Conservation (phyloP, 2,797 vertebrate species). For the Peromyscus eremicus region DNA sequence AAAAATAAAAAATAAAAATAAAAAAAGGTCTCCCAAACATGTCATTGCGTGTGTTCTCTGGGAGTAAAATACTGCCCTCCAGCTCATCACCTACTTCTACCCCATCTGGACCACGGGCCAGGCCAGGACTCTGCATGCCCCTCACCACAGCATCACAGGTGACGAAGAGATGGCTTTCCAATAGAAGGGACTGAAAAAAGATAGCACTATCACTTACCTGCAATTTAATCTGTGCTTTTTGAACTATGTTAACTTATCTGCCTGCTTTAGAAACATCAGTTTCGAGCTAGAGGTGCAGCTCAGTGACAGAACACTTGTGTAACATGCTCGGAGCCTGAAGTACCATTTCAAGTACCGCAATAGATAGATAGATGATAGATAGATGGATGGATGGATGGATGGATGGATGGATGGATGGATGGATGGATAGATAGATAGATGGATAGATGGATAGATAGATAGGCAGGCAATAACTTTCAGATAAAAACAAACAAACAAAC, state of each 20-base stretch:
- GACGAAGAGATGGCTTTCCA: background rate
- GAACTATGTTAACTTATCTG: background rate
- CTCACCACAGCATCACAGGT: background rate
- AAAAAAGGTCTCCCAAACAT: background rate
- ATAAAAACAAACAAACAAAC: background rate
- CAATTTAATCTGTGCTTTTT: background rate
- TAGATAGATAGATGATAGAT: no score
- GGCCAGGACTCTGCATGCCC: background rate
- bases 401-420: no score
- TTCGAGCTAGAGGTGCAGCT: background rate
- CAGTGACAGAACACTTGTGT: background rate
- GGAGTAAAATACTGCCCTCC: fast-evolving
- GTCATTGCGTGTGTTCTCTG: background rate
- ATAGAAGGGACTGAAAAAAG: background rate
- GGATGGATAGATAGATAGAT: no score
- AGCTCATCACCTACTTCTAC: background rate
- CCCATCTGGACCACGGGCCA: background rate
- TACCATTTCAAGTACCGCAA: background rate
- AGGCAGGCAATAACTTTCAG: background rate
- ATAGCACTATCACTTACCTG: background rate
- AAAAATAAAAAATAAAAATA: no score
- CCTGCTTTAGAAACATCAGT: background rate
- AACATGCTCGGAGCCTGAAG: background rate
- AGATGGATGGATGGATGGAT: no score
- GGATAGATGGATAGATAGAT: no score